phyloP scores from a whole-genome alignment of 2,888 invertebrate species.

The Mimachlamys varia region DNA sequence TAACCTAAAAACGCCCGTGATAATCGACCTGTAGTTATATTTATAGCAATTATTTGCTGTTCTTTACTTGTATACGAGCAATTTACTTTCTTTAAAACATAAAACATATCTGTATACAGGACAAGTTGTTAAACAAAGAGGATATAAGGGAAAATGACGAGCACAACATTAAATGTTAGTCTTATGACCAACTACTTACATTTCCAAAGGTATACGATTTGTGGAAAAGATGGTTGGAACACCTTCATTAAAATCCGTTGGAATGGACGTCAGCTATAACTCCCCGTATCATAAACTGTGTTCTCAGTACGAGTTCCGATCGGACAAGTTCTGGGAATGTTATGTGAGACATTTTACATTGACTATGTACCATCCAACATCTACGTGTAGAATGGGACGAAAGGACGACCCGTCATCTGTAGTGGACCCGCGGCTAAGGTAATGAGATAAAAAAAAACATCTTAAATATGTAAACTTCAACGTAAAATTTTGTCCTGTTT shows the following conservation, averaged over 20 bases:
- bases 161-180: neutral
- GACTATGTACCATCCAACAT: slow-evolving; percentile 50
- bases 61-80: too few species aligned
- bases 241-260: slow-evolving; percentile 4
- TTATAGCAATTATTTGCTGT: too few species aligned
- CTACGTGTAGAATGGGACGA: slow-evolving; percentile 50
- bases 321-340: slow-evolving; percentile 48
- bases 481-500: too few species aligned
- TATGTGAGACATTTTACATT: slow-evolving; percentile 37
- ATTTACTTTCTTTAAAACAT: too few species aligned
- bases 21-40: too few species aligned
- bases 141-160: neutral
- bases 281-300: neutral
- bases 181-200: neutral
- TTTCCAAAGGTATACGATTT: slow-evolving; percentile 4
- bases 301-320: neutral
- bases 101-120: too few species aligned
- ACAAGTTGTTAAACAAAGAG: neutral
- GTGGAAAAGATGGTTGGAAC: slow-evolving; percentile 36
- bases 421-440: slow-evolving; percentile 50
- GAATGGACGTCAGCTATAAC: neutral
- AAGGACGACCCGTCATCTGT: slow-evolving; percentile 46
- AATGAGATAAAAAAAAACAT: neutral
- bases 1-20: too few species aligned
- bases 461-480: neutral